Conservation (phyloP, 2,888 invertebrate genomes). For the Entomobrya multifasciata region DNA sequence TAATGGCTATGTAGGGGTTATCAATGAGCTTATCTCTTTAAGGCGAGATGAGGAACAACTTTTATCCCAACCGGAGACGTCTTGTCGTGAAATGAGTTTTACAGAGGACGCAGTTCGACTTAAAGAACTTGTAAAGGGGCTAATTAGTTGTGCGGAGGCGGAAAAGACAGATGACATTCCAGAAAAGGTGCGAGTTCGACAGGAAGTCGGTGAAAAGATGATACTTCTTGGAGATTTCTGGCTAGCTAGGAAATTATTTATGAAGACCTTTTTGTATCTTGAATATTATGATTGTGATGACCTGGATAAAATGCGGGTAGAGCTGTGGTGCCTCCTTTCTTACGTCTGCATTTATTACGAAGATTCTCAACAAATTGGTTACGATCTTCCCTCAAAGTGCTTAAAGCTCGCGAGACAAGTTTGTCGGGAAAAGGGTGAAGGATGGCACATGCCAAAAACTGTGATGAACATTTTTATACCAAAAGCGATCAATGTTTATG, state of each 20-base stretch:
- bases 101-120: not conserved
- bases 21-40: slow-evolving; percentile 6
- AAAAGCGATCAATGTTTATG: slow-evolving; percentile 33
- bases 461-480: slow-evolving; percentile 18
- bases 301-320: slow-evolving; percentile 19
- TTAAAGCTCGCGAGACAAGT: not conserved
- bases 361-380: slow-evolving; percentile 22
- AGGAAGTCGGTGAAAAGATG: slow-evolving; percentile 24
- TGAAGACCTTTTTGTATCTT: not conserved
- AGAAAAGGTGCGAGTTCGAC: not conserved
- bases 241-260: slow-evolving; percentile 31
- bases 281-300: slow-evolving; percentile 20
- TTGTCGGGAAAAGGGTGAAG: not conserved
- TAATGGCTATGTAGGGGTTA: not conserved
- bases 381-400: slow-evolving; percentile 25
- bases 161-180: not conserved
- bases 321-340: slow-evolving; percentile 35
- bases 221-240: slow-evolving; percentile 18
- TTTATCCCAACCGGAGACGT: not conserved
- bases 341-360: slow-evolving; percentile 49
- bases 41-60: not conserved
- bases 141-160: not conserved
- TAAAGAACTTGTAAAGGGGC: not conserved
- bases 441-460: slow-evolving; percentile 18
- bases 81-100: not conserved